A percentile compares a stretch with the other conserved stretches of the same genome.
Evolutionary conservation across 2,888 invertebrate genomes (phyloP).

Genomic region (Automeris io): DNA sequence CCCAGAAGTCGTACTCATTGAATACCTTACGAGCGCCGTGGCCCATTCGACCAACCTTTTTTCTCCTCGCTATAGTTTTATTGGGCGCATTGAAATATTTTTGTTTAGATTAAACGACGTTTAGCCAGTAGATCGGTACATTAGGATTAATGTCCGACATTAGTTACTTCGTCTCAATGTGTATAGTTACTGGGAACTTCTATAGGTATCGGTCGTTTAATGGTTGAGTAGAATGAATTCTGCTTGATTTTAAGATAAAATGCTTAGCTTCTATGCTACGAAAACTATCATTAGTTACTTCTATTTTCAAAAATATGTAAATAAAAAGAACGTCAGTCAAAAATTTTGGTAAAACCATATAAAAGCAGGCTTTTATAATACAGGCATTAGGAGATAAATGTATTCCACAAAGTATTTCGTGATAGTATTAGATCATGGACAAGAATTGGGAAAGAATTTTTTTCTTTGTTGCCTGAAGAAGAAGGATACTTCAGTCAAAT

Average conservation of each 20-base stretch:
- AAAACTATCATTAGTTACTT: conserved; percentile 9
- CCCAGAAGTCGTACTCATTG: conserved; percentile 69
- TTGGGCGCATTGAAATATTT: conserved; percentile 73
- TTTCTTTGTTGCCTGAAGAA: too few species aligned
- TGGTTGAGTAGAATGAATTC: conserved; percentile 32
- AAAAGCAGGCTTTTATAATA: too few species aligned
- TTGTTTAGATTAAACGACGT: conserved; percentile 73
- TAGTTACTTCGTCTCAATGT: conserved; percentile 46
- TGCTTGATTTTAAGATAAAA: conserved; percentile 34
- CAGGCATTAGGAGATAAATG: too few species aligned
- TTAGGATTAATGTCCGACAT: conserved; percentile 74
- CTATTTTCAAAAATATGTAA: too few species aligned
- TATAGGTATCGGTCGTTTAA: conserved; percentile 38
- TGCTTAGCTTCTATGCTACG: conserved; percentile 31
- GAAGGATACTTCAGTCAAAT: too few species aligned
- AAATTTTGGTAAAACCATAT: too few species aligned
- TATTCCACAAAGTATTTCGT: too few species aligned
- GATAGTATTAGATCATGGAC: too few species aligned
- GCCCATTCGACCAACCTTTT: conserved; percentile 51
- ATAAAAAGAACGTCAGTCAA: too few species aligned
- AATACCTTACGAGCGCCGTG: conserved; percentile 65
- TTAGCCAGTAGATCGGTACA: conserved; percentile 63
- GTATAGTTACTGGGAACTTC: conserved; percentile 44
- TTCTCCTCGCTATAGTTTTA: conserved; percentile 63
- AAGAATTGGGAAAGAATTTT: too few species aligned